Evolutionary conservation across 2,113 vertebrate species (phyloP).

Genomic region (Prochilodus magdalenae): DNA sequence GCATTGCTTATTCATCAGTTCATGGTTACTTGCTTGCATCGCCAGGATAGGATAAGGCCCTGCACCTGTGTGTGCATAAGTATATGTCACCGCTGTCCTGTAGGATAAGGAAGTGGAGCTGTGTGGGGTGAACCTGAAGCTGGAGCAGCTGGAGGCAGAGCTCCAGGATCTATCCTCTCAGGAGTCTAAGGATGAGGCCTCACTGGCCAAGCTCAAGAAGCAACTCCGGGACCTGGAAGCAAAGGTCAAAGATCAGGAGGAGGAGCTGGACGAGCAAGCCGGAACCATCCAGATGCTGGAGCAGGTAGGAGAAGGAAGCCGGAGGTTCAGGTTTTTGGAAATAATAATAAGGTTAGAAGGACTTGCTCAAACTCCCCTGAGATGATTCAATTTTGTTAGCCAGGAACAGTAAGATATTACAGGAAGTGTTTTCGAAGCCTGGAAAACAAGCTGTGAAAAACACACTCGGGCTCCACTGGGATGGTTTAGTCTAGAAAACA

Average conservation of each 20-base stretch:
- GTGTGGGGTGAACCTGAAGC: slow-evolving; percentile 79
- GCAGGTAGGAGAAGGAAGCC: slow-evolving; percentile 79
- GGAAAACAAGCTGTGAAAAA: too few relatives aligned
- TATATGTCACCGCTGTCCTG: not conserved
- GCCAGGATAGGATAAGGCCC: not conserved
- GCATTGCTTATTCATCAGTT: not conserved
- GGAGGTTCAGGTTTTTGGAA: not conserved
- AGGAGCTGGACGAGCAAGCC: slow-evolving; percentile 97
- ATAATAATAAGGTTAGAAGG: too few relatives aligned
- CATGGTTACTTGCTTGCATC: not conserved
- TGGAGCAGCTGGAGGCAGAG: slow-evolving; percentile 90
- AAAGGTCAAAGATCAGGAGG: slow-evolving; percentile 97
- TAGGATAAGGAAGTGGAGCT: slow-evolving; percentile 92
- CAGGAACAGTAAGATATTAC: too few relatives aligned
- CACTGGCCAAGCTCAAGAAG: slow-evolving; percentile 91
- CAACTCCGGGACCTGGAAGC: slow-evolving; percentile 94
- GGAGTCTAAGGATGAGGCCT: slow-evolving; percentile 96
- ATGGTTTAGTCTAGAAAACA: too few relatives aligned
- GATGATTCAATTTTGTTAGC: too few relatives aligned
- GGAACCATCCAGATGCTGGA: slow-evolving; percentile 97
- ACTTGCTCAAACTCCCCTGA: too few relatives aligned
- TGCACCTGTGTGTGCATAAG: slow-evolving; percentile 6
- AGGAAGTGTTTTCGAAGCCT: too few relatives aligned
- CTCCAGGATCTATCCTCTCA: slow-evolving; percentile 93
- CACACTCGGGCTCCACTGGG: too few relatives aligned